These are phyloP conservation scores for Rhagophthalmus giganteus DNA, from an alignment of 2,888 invertebrate genomes.

Conservation along the genomic window DNA sequence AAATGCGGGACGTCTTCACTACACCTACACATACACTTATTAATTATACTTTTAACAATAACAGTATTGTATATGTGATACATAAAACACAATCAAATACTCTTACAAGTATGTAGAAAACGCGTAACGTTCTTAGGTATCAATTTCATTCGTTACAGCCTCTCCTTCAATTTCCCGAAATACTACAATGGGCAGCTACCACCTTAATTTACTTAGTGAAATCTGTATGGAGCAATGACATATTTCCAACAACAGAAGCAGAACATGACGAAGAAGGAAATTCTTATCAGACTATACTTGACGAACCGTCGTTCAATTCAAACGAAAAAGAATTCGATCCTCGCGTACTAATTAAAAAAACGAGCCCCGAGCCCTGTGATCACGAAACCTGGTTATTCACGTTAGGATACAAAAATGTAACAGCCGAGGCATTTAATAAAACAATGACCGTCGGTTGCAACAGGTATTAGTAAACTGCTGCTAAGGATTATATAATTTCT, in stretches of 20 bases:
- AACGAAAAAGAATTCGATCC: conserved; percentile 61
- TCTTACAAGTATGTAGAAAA: conserved; percentile 1
- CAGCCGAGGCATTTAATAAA: conserved; percentile 49
- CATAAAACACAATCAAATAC: conserved; percentile 2
- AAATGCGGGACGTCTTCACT: conserved; percentile 7
- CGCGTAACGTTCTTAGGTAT: too few relatives aligned
- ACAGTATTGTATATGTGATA: background rate
- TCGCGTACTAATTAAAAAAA: conserved; percentile 70
- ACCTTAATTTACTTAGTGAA: conserved; percentile 63
- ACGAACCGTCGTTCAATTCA: conserved; percentile 55
- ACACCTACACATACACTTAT: conserved; percentile 2
- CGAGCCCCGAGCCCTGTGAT: conserved; percentile 85
- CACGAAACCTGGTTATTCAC: conserved; percentile 60
- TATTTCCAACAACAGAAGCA: conserved; percentile 47
- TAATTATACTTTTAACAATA: background rate
- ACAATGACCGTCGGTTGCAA: conserved; percentile 49
- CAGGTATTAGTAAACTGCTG: conserved; percentile 35
- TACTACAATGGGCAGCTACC: conserved; percentile 63
- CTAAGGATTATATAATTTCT: background rate
- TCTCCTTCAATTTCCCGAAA: conserved; percentile 60
- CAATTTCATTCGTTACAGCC: too few relatives aligned
- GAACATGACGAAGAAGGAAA: conserved; percentile 49
- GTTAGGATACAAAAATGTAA: conserved; percentile 48
- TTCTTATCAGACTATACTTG: conserved; percentile 51
- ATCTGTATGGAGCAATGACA: conserved; percentile 58